Conservation (phyloP, 2,797 vertebrate species). For the Enteromius radiatus region DNA sequence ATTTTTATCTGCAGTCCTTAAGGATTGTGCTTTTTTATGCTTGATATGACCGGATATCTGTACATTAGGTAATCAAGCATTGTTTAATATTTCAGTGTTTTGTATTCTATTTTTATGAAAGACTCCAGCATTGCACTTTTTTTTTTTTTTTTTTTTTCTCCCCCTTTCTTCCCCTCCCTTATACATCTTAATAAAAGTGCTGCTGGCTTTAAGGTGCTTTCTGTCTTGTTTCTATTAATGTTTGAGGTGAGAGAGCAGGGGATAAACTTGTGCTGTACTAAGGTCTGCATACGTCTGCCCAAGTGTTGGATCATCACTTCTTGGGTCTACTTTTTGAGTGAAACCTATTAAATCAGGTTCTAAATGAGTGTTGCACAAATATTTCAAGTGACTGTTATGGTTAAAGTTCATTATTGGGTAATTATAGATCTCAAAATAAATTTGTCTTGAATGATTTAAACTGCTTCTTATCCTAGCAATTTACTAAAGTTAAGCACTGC, state of each 20-base stretch:
- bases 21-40: constrained; percentile 55
- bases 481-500: not conserved
- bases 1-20: constrained; percentile 68
- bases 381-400: not conserved
- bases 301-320: no score
- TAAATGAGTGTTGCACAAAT: not conserved
- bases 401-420: not conserved
- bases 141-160: no score
- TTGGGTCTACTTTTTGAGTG: not conserved
- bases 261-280: not conserved
- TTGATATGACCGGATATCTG: constrained; percentile 57
- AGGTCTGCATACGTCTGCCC: no score
- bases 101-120: constrained; percentile 56
- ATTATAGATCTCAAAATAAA: not conserved
- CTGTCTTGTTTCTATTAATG: not conserved
- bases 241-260: not conserved
- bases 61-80: constrained; percentile 64
- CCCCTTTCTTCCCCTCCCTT: not conserved
- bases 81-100: constrained; percentile 45
- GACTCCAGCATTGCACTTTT: constrained; percentile 53
- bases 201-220: constrained; percentile 41
- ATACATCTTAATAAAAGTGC: constrained; percentile 58
- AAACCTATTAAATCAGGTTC: not conserved
- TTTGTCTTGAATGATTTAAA: not conserved
- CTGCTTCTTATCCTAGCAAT: not conserved